Conservation (phyloP, 2,797 vertebrate genomes). For the Sebastes goodei region DNA sequence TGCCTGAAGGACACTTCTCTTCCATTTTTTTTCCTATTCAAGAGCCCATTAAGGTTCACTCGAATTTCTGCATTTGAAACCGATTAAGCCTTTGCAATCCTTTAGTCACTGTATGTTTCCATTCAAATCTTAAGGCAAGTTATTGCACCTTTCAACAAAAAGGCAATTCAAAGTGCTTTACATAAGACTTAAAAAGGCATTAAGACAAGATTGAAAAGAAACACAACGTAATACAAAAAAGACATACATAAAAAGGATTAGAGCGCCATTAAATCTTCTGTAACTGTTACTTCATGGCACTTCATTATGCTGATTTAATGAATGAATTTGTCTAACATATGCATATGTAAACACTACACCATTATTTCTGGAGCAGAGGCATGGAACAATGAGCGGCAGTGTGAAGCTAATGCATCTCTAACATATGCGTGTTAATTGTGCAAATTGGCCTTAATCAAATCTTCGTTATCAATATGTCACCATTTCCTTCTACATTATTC, state of each 20-base stretch:
- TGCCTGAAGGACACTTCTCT: constrained; percentile 2
- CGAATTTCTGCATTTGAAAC: background rate
- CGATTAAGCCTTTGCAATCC: background rate
- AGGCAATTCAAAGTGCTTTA: background rate
- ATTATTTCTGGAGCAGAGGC: background rate
- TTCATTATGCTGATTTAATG: background rate
- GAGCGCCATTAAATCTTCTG: background rate
- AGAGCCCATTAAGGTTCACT: background rate
- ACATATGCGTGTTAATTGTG: background rate
- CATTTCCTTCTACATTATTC: background rate
- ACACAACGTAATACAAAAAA: background rate
- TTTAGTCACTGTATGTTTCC: background rate
- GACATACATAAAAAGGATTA: background rate
- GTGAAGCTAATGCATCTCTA: background rate
- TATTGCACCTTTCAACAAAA: background rate
- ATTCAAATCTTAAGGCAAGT: background rate
- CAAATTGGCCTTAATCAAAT: background rate
- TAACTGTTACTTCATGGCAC: background rate
- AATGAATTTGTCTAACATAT: background rate
- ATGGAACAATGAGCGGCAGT: background rate
- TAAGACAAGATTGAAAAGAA: background rate
- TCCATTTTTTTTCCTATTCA: background rate
- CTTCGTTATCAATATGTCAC: background rate
- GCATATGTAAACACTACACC: background rate
- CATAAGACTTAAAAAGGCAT: background rate